A percentile compares a stretch with the other conserved stretches of the same genome.
Evolutionary conservation across 2,113 vertebrate species (phyloP).

Genomic region (Myrmecophaga tridactyla): DNA sequence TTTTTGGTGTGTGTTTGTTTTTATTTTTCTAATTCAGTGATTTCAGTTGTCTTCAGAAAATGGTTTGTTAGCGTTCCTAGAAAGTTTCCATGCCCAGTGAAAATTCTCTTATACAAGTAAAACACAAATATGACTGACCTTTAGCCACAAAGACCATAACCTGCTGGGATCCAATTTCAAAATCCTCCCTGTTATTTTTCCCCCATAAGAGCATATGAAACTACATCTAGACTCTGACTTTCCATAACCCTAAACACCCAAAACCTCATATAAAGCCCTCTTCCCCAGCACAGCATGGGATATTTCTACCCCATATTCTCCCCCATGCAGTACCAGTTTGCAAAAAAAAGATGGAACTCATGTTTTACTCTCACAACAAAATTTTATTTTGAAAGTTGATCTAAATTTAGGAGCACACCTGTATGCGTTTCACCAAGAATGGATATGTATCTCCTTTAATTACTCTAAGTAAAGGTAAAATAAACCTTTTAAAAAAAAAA

Average conservation of each 20-base stretch:
- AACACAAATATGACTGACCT: background rate
- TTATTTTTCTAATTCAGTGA: too few species aligned
- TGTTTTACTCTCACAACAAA: background rate
- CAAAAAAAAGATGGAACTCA: background rate
- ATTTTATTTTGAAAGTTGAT: background rate
- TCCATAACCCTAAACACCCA: fast-evolving
- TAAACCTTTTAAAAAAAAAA: background rate
- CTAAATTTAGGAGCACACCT: background rate
- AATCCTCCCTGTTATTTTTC: background rate
- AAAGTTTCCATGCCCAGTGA: background rate
- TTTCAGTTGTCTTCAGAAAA: background rate
- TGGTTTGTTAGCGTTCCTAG: background rate
- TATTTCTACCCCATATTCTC: background rate
- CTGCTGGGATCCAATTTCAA: background rate
- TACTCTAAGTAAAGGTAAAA: background rate
- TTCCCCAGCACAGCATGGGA: background rate
- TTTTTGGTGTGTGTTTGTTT: too few species aligned
- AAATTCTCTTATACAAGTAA: background rate
- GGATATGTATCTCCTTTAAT: background rate
- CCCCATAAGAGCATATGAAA: background rate
- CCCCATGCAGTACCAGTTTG: background rate
- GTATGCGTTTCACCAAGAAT: background rate
- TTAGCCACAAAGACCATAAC: background rate
- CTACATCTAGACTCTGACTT: background rate
- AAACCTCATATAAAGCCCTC: background rate